Base-by-base conservation (phyloP, 1,140 invertebrate genomes). In the Diachasmimorpha longicaudata region DNA sequence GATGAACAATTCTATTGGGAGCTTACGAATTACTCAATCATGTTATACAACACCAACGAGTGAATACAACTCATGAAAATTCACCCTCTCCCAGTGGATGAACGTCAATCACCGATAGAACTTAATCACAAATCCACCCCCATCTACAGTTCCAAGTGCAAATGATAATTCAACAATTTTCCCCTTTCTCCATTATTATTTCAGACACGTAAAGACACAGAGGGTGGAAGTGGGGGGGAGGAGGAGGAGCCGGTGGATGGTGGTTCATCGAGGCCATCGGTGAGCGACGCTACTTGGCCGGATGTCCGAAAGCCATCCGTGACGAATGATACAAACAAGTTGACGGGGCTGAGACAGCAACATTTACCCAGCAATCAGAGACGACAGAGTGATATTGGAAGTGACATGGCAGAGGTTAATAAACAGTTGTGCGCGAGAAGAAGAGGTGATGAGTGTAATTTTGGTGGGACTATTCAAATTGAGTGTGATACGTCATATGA, bases 151-250 rank as follows among this genome's bases (percentile, higher is more conserved):
- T n/a, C n/a, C 31, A 31, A 31, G 2, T 31, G 31, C 31, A 31
- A 31, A 36, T 67, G 23, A 67, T 67, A 14, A n/a, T 13, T 13
- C 10, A 46, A 23, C 23, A n/a, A 31, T 48, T 63, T 9, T 25
- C 67, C 21, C 48, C 55, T 39, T 76, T 23, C 58, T 8, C 19
- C 5, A 25, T 75, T 52, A 68, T 76, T 3, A 70, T 83, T 83
- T 52, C 79, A 89, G 88, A 89, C 88, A 55, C 86, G 87, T 55
- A 87, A 87, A 80, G 87, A 82, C 79, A 86, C 84, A 72, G 83
- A 84, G 69, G 79, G 80, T 36, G 81, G 81, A 11, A 85, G 81
- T 73, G 83, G 83, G 77, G 76, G 71, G 46, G 85, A 83, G 48
- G 84, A 83, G 48, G 84, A 83, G 21, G 84, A 79, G 72, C 82